Conservation (phyloP, 2,888 invertebrate genomes). For the Notodonta dromedarius region DNA sequence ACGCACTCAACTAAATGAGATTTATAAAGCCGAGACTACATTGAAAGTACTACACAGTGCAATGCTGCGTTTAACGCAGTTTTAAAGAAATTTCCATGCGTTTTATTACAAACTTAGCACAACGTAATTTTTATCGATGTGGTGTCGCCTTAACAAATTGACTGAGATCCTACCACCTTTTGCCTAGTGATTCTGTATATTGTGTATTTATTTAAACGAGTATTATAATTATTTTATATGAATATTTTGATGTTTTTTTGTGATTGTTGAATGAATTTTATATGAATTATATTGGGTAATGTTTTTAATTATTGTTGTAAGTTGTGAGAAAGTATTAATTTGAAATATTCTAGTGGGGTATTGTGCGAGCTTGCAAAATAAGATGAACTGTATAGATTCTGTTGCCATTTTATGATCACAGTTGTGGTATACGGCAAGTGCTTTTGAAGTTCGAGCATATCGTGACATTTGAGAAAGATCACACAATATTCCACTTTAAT, state of each 20-base stretch:
- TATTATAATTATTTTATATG: constrained; percentile 32
- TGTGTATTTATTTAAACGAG: constrained; percentile 46
- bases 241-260: constrained; percentile 32
- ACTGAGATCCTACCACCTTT: constrained; percentile 51
- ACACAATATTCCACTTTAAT: background rate
- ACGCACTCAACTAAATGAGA: background rate
- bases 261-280: constrained; percentile 47
- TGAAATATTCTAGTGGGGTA: constrained; percentile 27
- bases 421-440: background rate
- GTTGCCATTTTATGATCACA: background rate
- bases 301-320: constrained; percentile 34
- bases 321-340: constrained; percentile 47
- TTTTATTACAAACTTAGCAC: background rate
- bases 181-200: constrained; percentile 49
- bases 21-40: background rate
- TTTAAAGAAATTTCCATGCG: background rate
- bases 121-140: background rate
- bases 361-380: background rate
- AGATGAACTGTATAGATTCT: background rate
- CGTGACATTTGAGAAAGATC: background rate
- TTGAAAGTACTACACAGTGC: background rate
- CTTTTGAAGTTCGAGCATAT: background rate
- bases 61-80: background rate
- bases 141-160: constrained; percentile 14
- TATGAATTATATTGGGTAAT: constrained; percentile 31